A percentile compares a stretch with the other conserved stretches of the same genome.
Evolutionary conservation across 2,888 invertebrate genomes (phyloP).

Genomic region (Hypolimnas misippus): DNA sequence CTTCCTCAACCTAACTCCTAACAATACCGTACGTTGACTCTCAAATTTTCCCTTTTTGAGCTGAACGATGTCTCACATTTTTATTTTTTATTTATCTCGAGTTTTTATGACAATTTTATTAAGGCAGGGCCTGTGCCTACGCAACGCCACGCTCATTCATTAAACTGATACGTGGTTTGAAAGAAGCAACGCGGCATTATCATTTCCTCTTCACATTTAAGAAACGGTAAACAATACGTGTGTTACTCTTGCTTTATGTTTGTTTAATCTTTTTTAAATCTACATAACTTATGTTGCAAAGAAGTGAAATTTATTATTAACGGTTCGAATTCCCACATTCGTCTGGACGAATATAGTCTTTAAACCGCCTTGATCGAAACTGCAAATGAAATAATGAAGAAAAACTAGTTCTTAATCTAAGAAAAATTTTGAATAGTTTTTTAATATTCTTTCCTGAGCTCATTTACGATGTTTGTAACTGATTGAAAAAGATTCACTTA

Average conservation of each 20-base stretch:
- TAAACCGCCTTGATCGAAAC: neutral
- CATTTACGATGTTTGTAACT: too few relatives aligned
- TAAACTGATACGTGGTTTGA: conserved; percentile 59
- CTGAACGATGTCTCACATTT: conserved; percentile 49
- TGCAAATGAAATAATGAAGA: neutral
- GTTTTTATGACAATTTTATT: conserved; percentile 78
- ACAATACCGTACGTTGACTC: conserved; percentile 64
- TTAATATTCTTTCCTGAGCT: neutral
- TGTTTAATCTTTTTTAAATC: conserved; percentile 13
- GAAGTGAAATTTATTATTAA: conserved; percentile 8
- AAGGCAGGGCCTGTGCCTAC: conserved; percentile 65
- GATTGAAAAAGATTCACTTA: too few relatives aligned
- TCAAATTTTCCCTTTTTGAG: conserved; percentile 51
- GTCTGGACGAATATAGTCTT: neutral
- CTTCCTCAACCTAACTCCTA: conserved; percentile 46
- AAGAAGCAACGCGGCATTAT: conserved; percentile 43
- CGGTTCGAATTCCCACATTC: neutral
- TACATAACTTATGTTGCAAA: conserved; percentile 8
- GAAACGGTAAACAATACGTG: conserved; percentile 29
- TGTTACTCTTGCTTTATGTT: conserved; percentile 15
- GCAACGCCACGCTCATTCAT: conserved; percentile 67
- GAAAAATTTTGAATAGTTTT: neutral
- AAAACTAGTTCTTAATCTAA: too few relatives aligned
- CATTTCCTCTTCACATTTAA: conserved; percentile 29
- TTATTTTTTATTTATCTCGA: conserved; percentile 62